phyloP scores from a whole-genome alignment of 2,888 invertebrate genomes.

The Megaustenia siamemsis region DNA sequence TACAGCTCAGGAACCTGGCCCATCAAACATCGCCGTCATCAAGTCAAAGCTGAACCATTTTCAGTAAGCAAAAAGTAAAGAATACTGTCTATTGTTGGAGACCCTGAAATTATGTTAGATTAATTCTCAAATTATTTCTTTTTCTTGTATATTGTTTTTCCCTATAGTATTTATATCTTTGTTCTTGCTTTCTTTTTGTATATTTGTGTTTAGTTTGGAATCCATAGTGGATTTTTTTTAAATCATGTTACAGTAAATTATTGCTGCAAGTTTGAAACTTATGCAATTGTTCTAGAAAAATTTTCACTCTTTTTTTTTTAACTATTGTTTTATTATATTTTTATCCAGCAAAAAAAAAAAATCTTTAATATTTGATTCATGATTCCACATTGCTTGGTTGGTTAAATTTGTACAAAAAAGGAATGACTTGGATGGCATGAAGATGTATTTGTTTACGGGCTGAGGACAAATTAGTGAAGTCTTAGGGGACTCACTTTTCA shows the following conservation, averaged over 20 bases:
- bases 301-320: not conserved
- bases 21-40: slow-evolving; percentile 68
- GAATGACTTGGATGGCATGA: too few relatives aligned
- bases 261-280: slow-evolving; percentile 14
- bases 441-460: too few relatives aligned
- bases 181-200: not conserved
- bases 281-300: slow-evolving; percentile 15
- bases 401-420: too few relatives aligned
- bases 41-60: slow-evolving; percentile 72
- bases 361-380: too few relatives aligned
- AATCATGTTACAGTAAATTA: slow-evolving; percentile 5
- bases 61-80: slow-evolving; percentile 66
- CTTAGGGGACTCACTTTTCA: too few relatives aligned
- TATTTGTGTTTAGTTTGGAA: not conserved
- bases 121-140: not conserved
- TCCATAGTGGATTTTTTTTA: not conserved
- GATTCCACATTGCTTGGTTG: too few relatives aligned
- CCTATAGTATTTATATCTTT: not conserved
- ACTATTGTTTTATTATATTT: too few relatives aligned
- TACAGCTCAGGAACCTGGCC: slow-evolving; percentile 75
- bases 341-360: too few relatives aligned
- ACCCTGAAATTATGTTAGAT: not conserved
- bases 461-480: too few relatives aligned
- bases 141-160: slow-evolving; percentile 2
- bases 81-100: not conserved